Evolutionary conservation across 2,113 vertebrate species (phyloP).

Genomic region (Clarias magur): DNA sequence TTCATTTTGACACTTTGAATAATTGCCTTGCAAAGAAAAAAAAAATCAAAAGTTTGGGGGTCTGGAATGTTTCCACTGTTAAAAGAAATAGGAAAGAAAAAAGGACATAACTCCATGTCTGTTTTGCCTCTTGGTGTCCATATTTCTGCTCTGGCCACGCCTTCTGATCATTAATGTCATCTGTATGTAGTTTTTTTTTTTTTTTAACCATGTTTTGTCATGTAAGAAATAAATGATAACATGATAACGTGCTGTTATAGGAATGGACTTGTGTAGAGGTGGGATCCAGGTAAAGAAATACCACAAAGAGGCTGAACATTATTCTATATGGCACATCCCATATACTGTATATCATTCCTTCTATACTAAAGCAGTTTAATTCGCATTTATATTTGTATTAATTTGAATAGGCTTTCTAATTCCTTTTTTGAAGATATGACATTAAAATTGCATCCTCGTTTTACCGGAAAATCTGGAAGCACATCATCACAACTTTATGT

Average conservation of each 20-base stretch:
- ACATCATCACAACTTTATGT: background rate
- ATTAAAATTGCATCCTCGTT: background rate
- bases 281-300: background rate
- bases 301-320: background rate
- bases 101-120: background rate
- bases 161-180: background rate
- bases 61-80: constrained; percentile 30
- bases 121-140: background rate
- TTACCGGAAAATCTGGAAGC: background rate
- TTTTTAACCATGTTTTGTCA: background rate
- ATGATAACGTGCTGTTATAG: background rate
- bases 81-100: constrained; percentile 25
- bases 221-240: background rate
- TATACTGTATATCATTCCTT: background rate
- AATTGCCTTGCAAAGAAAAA: constrained; percentile 53
- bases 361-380: background rate
- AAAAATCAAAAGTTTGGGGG: constrained; percentile 33
- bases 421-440: background rate
- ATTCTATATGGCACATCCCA: background rate
- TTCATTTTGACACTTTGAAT: constrained; percentile 69
- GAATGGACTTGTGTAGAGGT: background rate
- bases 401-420: background rate
- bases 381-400: no score
- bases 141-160: background rate
- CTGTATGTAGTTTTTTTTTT: background rate